Evolutionary conservation across 1,140 invertebrate species (phyloP), one percentile per base, ranked within the genome.

Genomic region (Cyrtorhinus lividipennis): DNA sequence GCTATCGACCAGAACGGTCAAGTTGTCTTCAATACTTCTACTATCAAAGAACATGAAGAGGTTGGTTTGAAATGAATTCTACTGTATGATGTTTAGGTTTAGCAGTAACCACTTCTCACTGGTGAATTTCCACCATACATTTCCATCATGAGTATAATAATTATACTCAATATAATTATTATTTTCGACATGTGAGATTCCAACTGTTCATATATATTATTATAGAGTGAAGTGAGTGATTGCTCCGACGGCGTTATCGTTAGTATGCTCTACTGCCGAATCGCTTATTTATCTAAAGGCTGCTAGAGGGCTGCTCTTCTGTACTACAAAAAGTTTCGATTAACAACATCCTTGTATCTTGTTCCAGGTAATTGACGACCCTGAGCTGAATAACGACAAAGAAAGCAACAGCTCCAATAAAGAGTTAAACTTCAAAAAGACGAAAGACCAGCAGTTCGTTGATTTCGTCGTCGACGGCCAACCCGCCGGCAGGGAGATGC

Each of bases 21-120:
- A 65, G 80, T 93, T 61, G 81, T 91, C 63, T 93, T 89, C 0
- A 89, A 93, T 76, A 88, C 80, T 24, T 80, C 82, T 65, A 81
- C 81, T 48, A 88, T 84, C 30, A 84, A 83, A 64, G 88, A 92
- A 73, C 88, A 90, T 78, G 88, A 91, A 72, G 81, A 87, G 71
- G 79, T 81, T 63, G n/a, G 71, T 71, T 65, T 13, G 10, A 23
- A 24, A 27, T 3, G 12, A 38, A 20, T 26, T 44, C 18, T 20
- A 48, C 18, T 48, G 13, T 48, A n/a, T 48, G 38, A 10, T 44
- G 38, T 12, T 44, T 44, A 12, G 10, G 38, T 44, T 44, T 44
- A 12, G 38, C n/a, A n/a, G n/a, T n/a, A n/a, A n/a, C n/a, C n/a
- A n/a, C n/a, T n/a, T n/a, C n/a, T n/a, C n/a, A n/a, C n/a, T n/a